Evolutionary conservation across 2,888 invertebrate species (phyloP).

Genomic region (Axea sp.): DNA sequence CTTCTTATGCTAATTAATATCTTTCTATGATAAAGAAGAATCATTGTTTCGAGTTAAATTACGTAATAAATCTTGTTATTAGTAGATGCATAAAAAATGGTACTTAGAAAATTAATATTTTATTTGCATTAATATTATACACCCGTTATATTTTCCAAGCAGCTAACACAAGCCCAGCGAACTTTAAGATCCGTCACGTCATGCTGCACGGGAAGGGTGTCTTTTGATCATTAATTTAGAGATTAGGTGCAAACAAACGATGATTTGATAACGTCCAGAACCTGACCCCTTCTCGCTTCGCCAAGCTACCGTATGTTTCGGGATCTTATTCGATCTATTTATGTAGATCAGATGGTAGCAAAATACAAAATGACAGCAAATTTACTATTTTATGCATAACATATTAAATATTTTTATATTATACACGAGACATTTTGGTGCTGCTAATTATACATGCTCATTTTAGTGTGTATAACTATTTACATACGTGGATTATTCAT

Average conservation of each 20-base stretch:
- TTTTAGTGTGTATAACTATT: background rate
- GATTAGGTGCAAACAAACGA: slow-evolving; percentile 78
- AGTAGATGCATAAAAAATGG: too few relatives aligned
- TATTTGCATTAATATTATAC: too few relatives aligned
- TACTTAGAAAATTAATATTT: too few relatives aligned
- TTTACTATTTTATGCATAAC: slow-evolving; percentile 14
- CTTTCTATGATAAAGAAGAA: too few relatives aligned
- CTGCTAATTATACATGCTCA: slow-evolving; percentile 3
- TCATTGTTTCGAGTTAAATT: too few relatives aligned
- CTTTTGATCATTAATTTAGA: slow-evolving; percentile 78
- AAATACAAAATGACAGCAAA: slow-evolving; percentile 45
- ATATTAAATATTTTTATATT: slow-evolving; percentile 6
- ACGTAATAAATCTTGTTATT: too few relatives aligned
- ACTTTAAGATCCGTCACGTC: slow-evolving; percentile 77
- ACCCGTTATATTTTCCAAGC: slow-evolving; percentile 68
- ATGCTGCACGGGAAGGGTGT: slow-evolving; percentile 70
- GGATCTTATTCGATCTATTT: slow-evolving; percentile 55
- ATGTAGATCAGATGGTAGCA: slow-evolving; percentile 49
- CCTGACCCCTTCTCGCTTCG: slow-evolving; percentile 67
- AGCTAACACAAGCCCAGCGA: slow-evolving; percentile 65
- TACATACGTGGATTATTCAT: background rate
- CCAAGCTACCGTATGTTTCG: slow-evolving; percentile 67
- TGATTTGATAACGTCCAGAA: slow-evolving; percentile 77
- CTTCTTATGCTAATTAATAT: too few relatives aligned
- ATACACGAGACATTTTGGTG: slow-evolving; percentile 10